Evolutionary conservation across 2,113 vertebrate species (phyloP).

Genomic region (Scalopus aquaticus): DNA sequence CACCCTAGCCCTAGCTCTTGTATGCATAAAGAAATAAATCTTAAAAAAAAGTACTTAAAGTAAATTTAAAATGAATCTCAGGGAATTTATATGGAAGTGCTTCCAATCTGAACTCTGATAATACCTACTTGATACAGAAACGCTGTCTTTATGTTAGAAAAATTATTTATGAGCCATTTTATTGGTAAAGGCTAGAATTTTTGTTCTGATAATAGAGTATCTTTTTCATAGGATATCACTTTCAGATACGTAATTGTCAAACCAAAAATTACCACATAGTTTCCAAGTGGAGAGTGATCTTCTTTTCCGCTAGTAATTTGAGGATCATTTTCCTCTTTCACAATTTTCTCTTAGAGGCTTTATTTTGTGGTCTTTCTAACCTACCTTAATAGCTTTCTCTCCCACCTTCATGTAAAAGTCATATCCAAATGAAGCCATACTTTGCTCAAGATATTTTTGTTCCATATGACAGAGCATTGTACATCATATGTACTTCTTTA

Average conservation of each 20-base stretch:
- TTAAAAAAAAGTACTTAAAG: neutral
- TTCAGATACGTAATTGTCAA: neutral
- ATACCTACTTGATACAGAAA: neutral
- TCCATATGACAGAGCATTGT: too few species aligned
- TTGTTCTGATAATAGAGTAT: neutral
- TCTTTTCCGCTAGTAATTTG: neutral
- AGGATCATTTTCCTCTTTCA: neutral
- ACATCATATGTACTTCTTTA: too few species aligned
- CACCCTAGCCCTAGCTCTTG: too few species aligned
- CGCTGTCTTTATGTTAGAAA: neutral
- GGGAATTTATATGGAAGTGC: neutral
- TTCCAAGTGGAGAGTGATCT: neutral
- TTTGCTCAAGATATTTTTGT: too few species aligned
- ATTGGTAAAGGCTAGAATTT: neutral
- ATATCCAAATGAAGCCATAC: too few species aligned
- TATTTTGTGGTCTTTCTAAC: too few species aligned
- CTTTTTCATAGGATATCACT: neutral
- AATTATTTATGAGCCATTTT: neutral
- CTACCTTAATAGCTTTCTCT: too few species aligned
- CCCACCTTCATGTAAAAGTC: too few species aligned
- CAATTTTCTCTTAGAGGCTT: neutral
- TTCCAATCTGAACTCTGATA: neutral
- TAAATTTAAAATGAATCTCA: conserved; percentile 6
- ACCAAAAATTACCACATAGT: neutral
- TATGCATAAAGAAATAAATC: too few species aligned